Percentiles rank a stretch among this genome's conserved stretches.
phyloP scores from a whole-genome alignment of 2,888 invertebrate genomes.

The Synergus itoensis region DNA sequence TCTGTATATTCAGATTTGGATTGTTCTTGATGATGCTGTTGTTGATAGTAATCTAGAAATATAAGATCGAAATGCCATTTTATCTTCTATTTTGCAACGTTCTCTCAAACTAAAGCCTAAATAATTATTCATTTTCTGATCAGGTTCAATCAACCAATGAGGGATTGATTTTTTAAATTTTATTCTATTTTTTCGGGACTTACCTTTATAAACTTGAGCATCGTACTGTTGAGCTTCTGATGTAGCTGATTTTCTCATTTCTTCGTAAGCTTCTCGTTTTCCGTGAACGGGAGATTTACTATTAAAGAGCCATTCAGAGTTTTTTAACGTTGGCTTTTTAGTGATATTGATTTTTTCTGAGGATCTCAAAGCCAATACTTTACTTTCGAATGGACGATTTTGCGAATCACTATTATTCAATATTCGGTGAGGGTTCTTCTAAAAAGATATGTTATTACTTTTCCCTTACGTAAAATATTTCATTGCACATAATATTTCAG shows the following conservation, averaged over 20 bases:
- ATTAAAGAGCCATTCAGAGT: neutral
- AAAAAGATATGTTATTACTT: neutral
- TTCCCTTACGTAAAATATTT: no score
- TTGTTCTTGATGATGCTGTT: neutral
- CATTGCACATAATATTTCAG: no score
- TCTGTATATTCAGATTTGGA: neutral
- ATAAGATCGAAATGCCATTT: neutral
- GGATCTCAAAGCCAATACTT: neutral
- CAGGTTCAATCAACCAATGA: no score
- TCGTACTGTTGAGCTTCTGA: constrained; percentile 4
- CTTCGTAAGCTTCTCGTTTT: neutral
- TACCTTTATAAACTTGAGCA: neutral
- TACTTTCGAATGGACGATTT: neutral
- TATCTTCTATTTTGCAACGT: neutral
- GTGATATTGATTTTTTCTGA: neutral
- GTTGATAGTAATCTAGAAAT: constrained; percentile 20
- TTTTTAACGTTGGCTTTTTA: constrained; percentile 1
- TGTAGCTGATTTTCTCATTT: neutral
- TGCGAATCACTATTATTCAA: neutral
- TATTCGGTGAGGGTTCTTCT: neutral
- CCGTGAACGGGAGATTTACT: constrained; percentile 7
- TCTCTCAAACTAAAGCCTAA: no score
- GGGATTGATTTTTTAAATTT: neutral
- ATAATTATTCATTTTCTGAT: no score
- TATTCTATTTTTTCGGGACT: no score